Conservation (phyloP, 2,113 vertebrate species). For the Chrysochloris asiatica region DNA sequence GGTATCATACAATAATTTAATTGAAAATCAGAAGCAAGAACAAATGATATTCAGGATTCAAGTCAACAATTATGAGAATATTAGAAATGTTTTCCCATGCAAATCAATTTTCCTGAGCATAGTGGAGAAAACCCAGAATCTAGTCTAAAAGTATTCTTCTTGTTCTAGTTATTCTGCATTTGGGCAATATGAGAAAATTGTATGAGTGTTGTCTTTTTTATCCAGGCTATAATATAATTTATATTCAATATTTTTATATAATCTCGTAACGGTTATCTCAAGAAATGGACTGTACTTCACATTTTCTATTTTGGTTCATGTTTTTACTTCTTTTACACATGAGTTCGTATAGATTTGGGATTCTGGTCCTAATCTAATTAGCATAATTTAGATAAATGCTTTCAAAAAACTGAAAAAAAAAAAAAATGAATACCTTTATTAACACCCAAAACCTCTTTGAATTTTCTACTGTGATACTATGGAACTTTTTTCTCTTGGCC, state of each 20-base stretch:
- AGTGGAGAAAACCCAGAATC: not conserved
- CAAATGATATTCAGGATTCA: not conserved
- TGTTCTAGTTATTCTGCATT: not conserved
- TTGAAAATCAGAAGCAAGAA: not conserved
- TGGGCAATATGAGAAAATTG: not conserved
- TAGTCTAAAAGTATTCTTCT: not conserved
- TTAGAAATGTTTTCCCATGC: not conserved
- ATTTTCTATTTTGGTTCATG: slow-evolving; percentile 18
- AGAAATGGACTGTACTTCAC: not conserved
- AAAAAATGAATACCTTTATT: slow-evolving; percentile 1
- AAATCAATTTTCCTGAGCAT: not conserved
- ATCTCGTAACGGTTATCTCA: slow-evolving; percentile 14
- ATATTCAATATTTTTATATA: not conserved
- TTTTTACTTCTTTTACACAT: slow-evolving; percentile 25
- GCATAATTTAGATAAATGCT: not conserved
- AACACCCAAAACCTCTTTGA: not conserved
- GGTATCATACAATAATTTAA: not conserved
- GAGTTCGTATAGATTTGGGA: no score
- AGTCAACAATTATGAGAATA: not conserved
- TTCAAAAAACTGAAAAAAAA: slow-evolving; percentile 9
- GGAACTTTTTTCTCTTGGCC: slow-evolving; percentile 9
- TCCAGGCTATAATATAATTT: not conserved
- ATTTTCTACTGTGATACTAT: slow-evolving; percentile 26
- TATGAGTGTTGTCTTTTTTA: not conserved
- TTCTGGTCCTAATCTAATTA: slow-evolving; percentile 34